Evolutionary conservation across 2,797 vertebrate species (phyloP).

Genomic region (Nothura maculosa): DNA sequence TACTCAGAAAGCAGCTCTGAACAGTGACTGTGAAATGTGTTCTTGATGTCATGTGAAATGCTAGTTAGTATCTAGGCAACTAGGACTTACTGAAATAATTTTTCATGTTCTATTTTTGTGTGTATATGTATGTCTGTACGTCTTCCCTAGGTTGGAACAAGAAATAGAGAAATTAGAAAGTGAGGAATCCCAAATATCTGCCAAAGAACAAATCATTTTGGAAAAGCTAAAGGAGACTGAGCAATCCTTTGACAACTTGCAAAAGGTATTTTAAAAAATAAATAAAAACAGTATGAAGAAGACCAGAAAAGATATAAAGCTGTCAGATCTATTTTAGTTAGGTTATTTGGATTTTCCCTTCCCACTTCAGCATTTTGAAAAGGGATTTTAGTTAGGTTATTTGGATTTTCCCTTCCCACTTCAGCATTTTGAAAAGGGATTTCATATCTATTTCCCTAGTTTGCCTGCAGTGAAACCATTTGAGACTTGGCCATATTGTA

Average conservation of each 20-base stretch:
- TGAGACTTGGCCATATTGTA: background rate
- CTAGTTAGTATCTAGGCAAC: background rate
- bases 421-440: background rate
- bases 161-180: constrained; percentile 92
- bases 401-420: background rate
- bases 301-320: background rate
- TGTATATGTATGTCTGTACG: constrained; percentile 71
- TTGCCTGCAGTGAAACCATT: background rate
- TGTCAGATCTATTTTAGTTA: background rate
- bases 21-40: background rate
- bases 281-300: background rate
- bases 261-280: constrained; percentile 86
- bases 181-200: constrained; percentile 96
- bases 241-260: constrained; percentile 92
- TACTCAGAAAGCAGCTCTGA: background rate
- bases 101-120: constrained; percentile 19
- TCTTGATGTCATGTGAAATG: background rate
- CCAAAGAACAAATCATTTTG: constrained; percentile 95
- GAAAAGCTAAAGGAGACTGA: constrained; percentile 95
- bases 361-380: too few relatives aligned
- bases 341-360: too few relatives aligned
- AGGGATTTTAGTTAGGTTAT: background rate
- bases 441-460: background rate
- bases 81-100: background rate
- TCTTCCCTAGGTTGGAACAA: constrained; percentile 90